Percentiles rank a stretch among this genome's conserved stretches.
These are phyloP conservation scores for Sapayoa aenigma DNA, from an alignment of 2,113 vertebrate species.

Conservation along the genomic window DNA sequence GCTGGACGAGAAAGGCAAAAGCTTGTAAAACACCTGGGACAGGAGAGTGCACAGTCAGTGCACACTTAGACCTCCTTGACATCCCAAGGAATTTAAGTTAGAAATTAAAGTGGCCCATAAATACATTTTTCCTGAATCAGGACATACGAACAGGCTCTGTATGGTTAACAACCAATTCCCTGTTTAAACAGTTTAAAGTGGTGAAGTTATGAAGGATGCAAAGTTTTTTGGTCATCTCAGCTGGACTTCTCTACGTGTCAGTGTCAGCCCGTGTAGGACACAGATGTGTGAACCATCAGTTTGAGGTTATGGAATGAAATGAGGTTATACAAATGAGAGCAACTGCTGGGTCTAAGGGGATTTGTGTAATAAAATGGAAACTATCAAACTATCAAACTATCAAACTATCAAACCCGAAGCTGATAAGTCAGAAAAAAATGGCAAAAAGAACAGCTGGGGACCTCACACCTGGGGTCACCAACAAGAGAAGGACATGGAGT, in stretches of 20 bases:
- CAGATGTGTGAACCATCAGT: neutral
- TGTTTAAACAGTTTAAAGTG: neutral
- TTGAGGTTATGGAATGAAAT: neutral
- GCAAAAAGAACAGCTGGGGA: neutral
- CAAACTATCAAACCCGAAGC: too few relatives aligned
- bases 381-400: neutral
- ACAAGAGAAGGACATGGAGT: neutral
- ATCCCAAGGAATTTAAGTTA: neutral
- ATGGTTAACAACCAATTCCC: neutral
- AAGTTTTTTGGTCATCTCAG: neutral
- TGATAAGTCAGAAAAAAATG: neutral
- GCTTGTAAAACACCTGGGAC: fast-evolving
- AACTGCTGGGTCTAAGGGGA: neutral
- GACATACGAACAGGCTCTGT: neutral
- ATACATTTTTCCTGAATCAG: neutral
- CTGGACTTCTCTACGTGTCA: neutral
- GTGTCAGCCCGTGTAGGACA: neutral
- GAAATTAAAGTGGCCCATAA: neutral
- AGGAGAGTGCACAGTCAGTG: neutral
- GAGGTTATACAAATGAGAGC: neutral
- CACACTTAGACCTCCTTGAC: neutral
- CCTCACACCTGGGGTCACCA: neutral
- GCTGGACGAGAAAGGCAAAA: neutral
- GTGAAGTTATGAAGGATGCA: neutral
- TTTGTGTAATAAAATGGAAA: neutral